Conservation (phyloP, 1,140 invertebrate genomes). For the Bacillus rossius region DNA sequence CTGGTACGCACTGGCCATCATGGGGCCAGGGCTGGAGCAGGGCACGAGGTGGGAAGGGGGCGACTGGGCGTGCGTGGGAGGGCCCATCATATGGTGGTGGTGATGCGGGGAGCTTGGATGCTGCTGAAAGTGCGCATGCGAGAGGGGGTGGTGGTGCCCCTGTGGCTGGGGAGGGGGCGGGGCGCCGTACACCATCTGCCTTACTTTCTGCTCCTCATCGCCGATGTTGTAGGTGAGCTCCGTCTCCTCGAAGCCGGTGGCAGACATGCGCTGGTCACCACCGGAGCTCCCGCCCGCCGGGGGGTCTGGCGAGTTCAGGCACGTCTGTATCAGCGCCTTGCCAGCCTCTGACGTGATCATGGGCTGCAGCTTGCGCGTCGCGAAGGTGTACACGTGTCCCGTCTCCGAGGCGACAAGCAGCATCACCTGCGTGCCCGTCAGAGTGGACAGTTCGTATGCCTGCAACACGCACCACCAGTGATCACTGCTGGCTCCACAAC, state of each 20-base stretch:
- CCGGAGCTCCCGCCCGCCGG: conserved; percentile 59
- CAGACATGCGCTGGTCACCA: conserved; percentile 93
- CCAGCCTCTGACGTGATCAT: conserved; percentile 99
- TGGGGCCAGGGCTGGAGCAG: conserved; percentile 48
- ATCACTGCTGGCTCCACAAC: too few relatives aligned
- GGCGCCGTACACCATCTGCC: conserved; percentile 80
- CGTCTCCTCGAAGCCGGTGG: conserved; percentile 97
- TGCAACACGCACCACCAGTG: conserved; percentile 50
- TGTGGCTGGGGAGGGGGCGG: conserved; percentile 35
- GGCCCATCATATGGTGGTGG: conserved; percentile 39
- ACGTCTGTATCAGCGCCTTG: conserved; percentile 97
- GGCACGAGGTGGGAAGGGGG: conserved; percentile 56
- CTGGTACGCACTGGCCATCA: conserved; percentile 46
- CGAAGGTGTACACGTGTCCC: conserved; percentile 99
- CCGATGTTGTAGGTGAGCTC: conserved; percentile 95
- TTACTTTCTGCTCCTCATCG: conserved; percentile 94
- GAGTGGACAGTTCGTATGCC: conserved; percentile 98
- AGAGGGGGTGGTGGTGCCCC: conserved; percentile 40
- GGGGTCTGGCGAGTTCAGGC: conserved; percentile 95
- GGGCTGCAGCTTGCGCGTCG: conserved; percentile 96
- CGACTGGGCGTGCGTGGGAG: conserved; percentile 52
- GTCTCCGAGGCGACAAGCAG: conserved; percentile 92
- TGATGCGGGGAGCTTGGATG: conserved; percentile 37
- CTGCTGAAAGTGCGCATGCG: conserved; percentile 50
- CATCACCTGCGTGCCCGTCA: conserved; percentile 99